phyloP scores from a whole-genome alignment of 2,888 invertebrate species.

The Amblyjoppa fuscipennis region DNA sequence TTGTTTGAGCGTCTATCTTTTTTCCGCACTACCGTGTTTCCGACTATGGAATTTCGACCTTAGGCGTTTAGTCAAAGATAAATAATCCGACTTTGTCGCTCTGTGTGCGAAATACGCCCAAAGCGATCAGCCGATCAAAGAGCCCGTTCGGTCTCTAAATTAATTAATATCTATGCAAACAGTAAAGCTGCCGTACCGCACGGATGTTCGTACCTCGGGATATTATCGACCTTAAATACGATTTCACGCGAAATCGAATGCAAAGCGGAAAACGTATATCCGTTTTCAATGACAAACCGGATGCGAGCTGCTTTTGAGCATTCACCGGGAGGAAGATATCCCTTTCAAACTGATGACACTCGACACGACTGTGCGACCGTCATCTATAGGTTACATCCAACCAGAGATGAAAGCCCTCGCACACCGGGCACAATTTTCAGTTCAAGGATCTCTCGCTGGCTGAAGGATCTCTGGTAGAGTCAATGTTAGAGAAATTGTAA shows the following conservation, averaged over 20 bases:
- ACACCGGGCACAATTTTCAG: not conserved
- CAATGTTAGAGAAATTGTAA: slow-evolving; percentile 48
- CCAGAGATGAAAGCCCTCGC: not conserved
- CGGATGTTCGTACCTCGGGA: not conserved
- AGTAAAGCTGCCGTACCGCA: not conserved
- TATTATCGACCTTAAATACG: not conserved
- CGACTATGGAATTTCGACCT: too few relatives aligned
- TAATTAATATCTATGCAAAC: not conserved
- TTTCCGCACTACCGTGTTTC: not conserved
- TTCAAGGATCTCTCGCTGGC: slow-evolving; percentile 14
- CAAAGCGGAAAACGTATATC: not conserved
- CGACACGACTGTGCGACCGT: not conserved
- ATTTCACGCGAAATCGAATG: not conserved
- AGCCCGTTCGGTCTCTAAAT: not conserved
- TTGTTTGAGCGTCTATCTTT: not conserved
- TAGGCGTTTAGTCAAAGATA: not conserved
- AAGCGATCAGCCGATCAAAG: not conserved
- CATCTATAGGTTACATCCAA: not conserved
- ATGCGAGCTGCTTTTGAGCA: not conserved
- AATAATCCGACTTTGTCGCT: not conserved
- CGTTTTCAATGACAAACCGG: not conserved
- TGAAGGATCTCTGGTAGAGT: slow-evolving; percentile 9
- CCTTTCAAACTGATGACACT: not conserved
- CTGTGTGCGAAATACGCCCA: not conserved
- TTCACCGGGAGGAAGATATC: not conserved